Percentiles rank a stretch among this genome's conserved stretches.
These are phyloP conservation scores for Enteromius trimaculatus DNA, from an alignment of 2,797 vertebrate genomes.

Conservation along the genomic window DNA sequence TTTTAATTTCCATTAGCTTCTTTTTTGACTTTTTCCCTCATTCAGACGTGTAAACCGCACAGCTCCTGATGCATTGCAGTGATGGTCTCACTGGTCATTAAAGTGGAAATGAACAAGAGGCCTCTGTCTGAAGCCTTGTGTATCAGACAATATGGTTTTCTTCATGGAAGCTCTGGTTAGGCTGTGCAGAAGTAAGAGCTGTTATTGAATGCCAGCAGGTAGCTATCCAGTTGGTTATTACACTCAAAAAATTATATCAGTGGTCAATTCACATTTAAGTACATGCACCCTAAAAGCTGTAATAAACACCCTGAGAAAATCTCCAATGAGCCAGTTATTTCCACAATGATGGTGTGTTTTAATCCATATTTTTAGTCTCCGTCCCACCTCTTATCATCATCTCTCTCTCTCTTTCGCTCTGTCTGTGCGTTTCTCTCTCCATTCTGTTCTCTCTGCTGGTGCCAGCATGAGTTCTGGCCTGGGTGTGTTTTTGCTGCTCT, in stretches of 20 bases:
- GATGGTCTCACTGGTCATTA: conserved; percentile 4
- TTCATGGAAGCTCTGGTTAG: conserved; percentile 1
- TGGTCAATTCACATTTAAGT: background rate
- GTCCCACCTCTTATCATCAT: conserved; percentile 11
- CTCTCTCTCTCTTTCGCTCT: conserved; percentile 29
- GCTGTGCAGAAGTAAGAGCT: background rate
- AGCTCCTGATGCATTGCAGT: conserved; percentile 10
- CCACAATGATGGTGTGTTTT: conserved; percentile 24
- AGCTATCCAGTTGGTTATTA: conserved; percentile 28
- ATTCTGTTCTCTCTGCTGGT: conserved; percentile 67
- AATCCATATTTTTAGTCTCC: background rate
- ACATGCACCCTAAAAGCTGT: background rate
- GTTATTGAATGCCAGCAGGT: conserved; percentile 13
- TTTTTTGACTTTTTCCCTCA: conserved; percentile 56
- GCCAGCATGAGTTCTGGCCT: conserved; percentile 41
- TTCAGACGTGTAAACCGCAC: conserved; percentile 24
- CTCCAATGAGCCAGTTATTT: conserved; percentile 3
- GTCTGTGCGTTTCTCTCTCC: conserved; percentile 40
- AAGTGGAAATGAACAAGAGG: conserved; percentile 12
- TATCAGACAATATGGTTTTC: conserved; percentile 16
- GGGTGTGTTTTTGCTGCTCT: conserved; percentile 49
- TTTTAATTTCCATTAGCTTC: conserved; percentile 59
- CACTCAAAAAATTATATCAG: background rate
- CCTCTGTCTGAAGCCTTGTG: background rate
- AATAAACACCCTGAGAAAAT: conserved; percentile 19